A percentile compares a stretch with the other conserved stretches of the same genome.
These are phyloP conservation scores for Chascanopsetta lugubris DNA, from an alignment of 2,113 vertebrate genomes.

Conservation along the genomic window DNA sequence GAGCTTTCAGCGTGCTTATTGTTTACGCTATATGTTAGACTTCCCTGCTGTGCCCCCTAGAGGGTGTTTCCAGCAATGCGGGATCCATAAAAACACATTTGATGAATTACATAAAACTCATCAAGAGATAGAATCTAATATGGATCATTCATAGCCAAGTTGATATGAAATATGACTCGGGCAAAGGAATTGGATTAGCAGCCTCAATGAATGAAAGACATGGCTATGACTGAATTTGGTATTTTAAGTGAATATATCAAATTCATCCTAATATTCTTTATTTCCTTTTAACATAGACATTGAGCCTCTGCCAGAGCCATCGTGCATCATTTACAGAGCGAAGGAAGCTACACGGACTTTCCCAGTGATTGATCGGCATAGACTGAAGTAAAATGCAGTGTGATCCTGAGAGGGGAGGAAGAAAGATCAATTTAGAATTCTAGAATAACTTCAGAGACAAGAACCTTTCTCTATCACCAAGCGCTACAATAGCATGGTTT, in stretches of 20 bases:
- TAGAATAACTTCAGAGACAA: slow-evolving; percentile 44
- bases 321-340: slow-evolving; percentile 10
- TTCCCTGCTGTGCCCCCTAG: no score
- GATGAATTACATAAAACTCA: no score
- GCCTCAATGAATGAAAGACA: no score
- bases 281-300: neutral
- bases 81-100: no score
- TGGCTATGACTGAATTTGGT: neutral
- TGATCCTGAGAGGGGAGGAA: slow-evolving; percentile 20
- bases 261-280: neutral
- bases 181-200: no score
- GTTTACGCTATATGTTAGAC: no score
- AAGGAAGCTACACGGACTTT: slow-evolving; percentile 74
- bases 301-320: neutral
- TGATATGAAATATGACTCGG: neutral
- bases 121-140: no score
- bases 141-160: no score
- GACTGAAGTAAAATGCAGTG: slow-evolving; percentile 69
- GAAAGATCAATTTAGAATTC: slow-evolving; percentile 11
- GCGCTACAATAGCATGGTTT: neutral
- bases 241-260: neutral
- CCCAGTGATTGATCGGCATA: slow-evolving; percentile 60
- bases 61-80: no score
- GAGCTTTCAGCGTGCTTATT: no score
- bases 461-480: slow-evolving; percentile 27